Evolutionary conservation across 2,797 vertebrate genomes (phyloP).

Genomic region (Arctocebus calabarensis): DNA sequence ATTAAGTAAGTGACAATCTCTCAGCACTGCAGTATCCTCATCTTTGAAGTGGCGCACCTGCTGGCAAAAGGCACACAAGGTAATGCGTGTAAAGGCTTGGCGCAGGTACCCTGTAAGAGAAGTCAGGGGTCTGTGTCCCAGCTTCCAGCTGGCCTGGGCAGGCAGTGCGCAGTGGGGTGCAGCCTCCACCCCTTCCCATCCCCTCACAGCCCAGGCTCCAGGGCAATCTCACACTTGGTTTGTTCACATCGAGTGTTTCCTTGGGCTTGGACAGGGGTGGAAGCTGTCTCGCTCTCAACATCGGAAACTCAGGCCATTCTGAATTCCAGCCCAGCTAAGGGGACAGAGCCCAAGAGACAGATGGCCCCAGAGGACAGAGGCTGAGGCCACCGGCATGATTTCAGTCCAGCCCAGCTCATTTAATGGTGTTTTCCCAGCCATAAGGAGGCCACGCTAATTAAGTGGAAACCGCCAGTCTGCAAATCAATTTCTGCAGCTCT

Average conservation of each 20-base stretch:
- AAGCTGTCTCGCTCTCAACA: not conserved
- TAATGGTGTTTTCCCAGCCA: slow-evolving; percentile 50
- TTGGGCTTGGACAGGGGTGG: not conserved
- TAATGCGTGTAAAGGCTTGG: too few relatives aligned
- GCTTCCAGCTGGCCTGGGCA: not conserved
- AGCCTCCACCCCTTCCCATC: not conserved
- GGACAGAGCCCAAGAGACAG: slow-evolving; percentile 71
- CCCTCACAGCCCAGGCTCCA: not conserved
- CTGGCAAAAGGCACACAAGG: not conserved
- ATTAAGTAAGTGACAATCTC: not conserved
- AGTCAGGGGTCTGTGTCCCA: not conserved
- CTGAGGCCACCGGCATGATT: slow-evolving; percentile 24
- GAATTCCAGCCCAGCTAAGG: slow-evolving; percentile 42
- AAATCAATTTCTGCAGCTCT: slow-evolving; percentile 52
- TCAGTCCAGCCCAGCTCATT: slow-evolving; percentile 49
- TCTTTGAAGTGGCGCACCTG: not conserved
- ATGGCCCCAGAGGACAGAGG: not conserved
- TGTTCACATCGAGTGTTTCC: not conserved
- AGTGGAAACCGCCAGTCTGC: slow-evolving; percentile 32
- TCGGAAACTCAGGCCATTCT: not conserved
- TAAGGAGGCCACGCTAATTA: slow-evolving; percentile 82
- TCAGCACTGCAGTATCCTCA: not conserved
- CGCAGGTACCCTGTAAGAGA: too few relatives aligned
- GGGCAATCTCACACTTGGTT: not conserved
- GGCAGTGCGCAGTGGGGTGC: not conserved